Evolutionary conservation across 2,888 invertebrate genomes (phyloP).

Genomic region (Gari tellinella): DNA sequence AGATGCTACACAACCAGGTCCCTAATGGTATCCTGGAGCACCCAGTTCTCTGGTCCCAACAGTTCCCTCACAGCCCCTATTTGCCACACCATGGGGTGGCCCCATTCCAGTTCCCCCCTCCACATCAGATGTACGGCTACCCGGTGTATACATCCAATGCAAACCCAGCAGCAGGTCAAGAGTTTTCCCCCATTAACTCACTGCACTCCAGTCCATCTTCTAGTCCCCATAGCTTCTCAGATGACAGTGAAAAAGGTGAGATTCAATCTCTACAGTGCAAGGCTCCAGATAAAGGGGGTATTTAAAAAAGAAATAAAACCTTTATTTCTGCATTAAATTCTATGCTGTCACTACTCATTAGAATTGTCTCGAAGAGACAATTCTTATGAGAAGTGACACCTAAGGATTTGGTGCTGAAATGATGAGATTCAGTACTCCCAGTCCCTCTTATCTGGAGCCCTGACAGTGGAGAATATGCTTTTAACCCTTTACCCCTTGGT

Average conservation of each 20-base stretch:
- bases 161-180: constrained; percentile 27
- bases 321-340: too few species aligned
- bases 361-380: too few species aligned
- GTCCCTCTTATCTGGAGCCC: too few species aligned
- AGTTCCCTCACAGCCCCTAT: constrained; percentile 24
- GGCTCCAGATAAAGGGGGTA: too few species aligned
- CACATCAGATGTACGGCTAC: constrained; percentile 16
- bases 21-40: constrained; percentile 46
- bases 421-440: too few species aligned
- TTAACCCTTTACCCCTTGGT: too few species aligned
- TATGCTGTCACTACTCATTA: too few species aligned
- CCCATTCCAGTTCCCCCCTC: neutral
- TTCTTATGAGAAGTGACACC: too few species aligned
- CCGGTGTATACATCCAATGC: constrained; percentile 6
- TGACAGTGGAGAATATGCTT: too few species aligned
- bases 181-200: constrained; percentile 66
- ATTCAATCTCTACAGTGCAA: too few species aligned
- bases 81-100: neutral
- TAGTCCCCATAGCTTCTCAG: constrained; percentile 73
- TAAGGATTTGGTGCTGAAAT: too few species aligned
- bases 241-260: constrained; percentile 70
- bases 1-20: constrained; percentile 7
- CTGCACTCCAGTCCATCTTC: constrained; percentile 73
- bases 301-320: too few species aligned
- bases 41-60: neutral